Evolutionary conservation across 2,113 vertebrate genomes (phyloP), one percentile per base, ranked within the genome.

Genomic region (Siniperca knerii): DNA sequence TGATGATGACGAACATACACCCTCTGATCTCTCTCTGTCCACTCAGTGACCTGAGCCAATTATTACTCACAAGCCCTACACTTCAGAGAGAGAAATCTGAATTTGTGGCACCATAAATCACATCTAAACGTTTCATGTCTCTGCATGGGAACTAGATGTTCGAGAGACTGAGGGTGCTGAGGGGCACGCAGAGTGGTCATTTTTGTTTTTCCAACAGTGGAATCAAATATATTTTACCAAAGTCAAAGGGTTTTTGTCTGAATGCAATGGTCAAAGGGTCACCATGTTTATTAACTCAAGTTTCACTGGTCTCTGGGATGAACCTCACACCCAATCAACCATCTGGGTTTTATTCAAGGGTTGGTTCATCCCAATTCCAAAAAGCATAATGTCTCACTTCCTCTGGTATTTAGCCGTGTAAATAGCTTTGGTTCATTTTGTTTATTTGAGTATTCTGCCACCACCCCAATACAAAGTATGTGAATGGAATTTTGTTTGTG

Each of bases 101-200:
- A 81, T 91, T 57, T 87, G 57, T 69, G 73, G 40, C 61, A 48
- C 33, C 74, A 88, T 92, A 85, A 92, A 89, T 92, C 86, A 60
- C 25, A 29, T 58, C 2, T 11, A 74, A 87, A 83, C 66, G 61
- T 77, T 69, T n/a, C 8, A 2, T 57, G 55, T 74, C 9, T 64
- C 52, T 69, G 33, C 71, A 68, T 84, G 82, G 87, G 79, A 92
- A 90, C 62, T 25, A 23, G 21, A 86, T 64, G 61, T 78, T 62
- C 33, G 37, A 77, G 73, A 61, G 54, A 15, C 54, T 37, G 11
- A 66, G 54, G 58, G 42, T 48, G 55, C 52, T 35, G 57, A 69
- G 69, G 75, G 33, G 54, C 67, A 70, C 12, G 29, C 6, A 23
- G 8, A 74, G 66, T 71, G n/a, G 11, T 72, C 23, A 69, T 75